Evolutionary conservation across 2,797 vertebrate species (phyloP), one percentile per base, ranked within the genome.

Genomic region (Graptemys geographica): DNA sequence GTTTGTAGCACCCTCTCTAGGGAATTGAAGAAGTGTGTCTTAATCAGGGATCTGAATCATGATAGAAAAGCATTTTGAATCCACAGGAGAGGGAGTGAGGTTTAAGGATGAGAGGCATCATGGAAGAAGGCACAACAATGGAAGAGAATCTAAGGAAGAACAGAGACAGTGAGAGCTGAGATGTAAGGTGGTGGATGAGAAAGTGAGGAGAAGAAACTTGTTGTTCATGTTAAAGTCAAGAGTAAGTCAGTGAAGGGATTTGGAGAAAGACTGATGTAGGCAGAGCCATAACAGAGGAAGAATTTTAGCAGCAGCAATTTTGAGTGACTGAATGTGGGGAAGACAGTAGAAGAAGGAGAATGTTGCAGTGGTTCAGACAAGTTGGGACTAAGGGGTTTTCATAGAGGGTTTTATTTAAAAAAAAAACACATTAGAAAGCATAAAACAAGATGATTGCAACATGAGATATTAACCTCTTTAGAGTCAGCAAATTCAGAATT

Each of bases 161-260:
- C 83, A 0, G 19, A 3, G 8, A 6, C 18, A 87, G 84, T 89
- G 18, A 37, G 19, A n/a, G 19, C 11, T 5, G 1, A 62, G 33
- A 28, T 31, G 27, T 31, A 59, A 59, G 57, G 11, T 31, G 27
- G 11, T 31, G 12, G 28, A 59, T 59, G 27, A 59, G 25, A 59
- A 59, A 59, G 57, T 59, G 57, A 59, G 28, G 57, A 59, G 57
- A 59, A 59, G 57, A 59, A 59, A 59, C 27, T 31, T 31, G 56
- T 10, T 56, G 27, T 59, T 59, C 3, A 59, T 59, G 28, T 28
- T n/a, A 74, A 11, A 3, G 8, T 5, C 47, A 55, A 27, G n/a
- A 55, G 11, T 18, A 88, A 89, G 27, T 12, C 51, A 7, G 2
- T 41, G 31, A 89, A 12, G 28, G 5, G 16, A 87, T 8, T 19